Percentiles rank a stretch among this genome's conserved stretches.
Conservation (phyloP, 2,113 vertebrate genomes). For the Diadophis punctatus region DNA sequence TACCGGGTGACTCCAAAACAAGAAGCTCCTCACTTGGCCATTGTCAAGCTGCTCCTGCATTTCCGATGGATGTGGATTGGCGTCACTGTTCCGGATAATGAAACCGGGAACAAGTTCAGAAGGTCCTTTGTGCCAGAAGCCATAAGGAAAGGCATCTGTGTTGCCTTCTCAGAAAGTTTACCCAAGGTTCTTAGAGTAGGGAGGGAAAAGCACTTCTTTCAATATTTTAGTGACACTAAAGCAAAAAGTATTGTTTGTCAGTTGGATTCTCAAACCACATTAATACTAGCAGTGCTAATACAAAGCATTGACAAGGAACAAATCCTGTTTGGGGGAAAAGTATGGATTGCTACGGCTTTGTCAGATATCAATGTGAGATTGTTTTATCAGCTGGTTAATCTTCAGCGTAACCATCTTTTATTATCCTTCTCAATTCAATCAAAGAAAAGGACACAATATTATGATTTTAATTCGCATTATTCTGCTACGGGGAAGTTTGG, state of each 20-base stretch:
- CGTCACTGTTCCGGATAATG: not conserved
- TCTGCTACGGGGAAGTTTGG: not conserved
- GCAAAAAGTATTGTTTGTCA: not conserved
- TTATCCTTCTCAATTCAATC: not conserved
- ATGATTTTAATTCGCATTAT: not conserved
- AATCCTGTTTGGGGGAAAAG: not conserved
- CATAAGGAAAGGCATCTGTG: not conserved
- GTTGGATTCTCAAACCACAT: not conserved
- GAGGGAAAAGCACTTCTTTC: not conserved
- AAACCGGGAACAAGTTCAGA: not conserved
- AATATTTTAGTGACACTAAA: not conserved
- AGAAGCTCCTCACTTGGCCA: not conserved
- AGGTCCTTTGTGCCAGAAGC: not conserved
- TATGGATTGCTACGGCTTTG: not conserved
- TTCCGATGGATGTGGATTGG: not conserved
- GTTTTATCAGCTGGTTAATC: not conserved
- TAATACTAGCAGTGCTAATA: not conserved
- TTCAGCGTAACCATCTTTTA: not conserved
- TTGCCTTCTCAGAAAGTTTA: not conserved
- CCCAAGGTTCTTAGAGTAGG: not conserved
- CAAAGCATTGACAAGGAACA: rapidly evolving
- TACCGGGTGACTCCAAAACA: too few relatives aligned
- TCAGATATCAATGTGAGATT: not conserved
- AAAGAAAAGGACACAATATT: not conserved
- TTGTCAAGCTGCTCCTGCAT: not conserved